Conservation (phyloP, 2,888 invertebrate genomes). For the Portevinia maculata region DNA sequence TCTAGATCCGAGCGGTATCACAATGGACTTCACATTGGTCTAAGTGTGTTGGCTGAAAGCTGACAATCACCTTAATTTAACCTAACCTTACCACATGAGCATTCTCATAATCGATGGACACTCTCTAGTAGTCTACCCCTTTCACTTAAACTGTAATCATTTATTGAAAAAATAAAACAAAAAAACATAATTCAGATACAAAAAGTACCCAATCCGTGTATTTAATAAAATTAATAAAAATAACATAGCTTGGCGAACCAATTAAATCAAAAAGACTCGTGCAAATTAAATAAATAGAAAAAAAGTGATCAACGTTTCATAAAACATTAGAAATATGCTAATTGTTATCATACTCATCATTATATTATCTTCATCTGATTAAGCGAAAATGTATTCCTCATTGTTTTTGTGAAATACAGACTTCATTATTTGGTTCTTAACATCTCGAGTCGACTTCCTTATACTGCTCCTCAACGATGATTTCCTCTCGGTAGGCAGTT, state of each 20-base stretch:
- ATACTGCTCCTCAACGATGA: constrained; percentile 80
- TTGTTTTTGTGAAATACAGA: constrained; percentile 81
- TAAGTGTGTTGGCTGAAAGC: no score
- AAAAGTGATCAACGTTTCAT: constrained; percentile 3
- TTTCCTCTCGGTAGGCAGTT: constrained; percentile 79
- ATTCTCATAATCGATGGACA: no score
- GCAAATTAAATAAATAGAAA: constrained; percentile 32
- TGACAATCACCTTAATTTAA: no score
- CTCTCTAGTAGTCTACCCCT: no score
- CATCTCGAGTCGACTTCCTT: constrained; percentile 80
- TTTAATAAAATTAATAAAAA: constrained; percentile 3
- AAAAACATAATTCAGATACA: background rate
- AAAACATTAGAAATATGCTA: constrained; percentile 14
- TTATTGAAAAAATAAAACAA: background rate
- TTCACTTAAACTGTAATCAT: no score
- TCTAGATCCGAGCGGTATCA: no score
- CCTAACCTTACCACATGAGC: no score
- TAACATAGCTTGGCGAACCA: constrained; percentile 1
- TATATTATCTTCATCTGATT: no score
- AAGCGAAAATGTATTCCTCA: constrained; percentile 80
- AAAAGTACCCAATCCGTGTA: constrained; percentile 7
- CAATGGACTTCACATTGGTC: no score
- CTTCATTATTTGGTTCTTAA: constrained; percentile 80
- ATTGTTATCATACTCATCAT: constrained; percentile 12
- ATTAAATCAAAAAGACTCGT: constrained; percentile 17